Conservation (phyloP, 2,888 invertebrate species). For the Scaptomyza cyrtandrae region DNA sequence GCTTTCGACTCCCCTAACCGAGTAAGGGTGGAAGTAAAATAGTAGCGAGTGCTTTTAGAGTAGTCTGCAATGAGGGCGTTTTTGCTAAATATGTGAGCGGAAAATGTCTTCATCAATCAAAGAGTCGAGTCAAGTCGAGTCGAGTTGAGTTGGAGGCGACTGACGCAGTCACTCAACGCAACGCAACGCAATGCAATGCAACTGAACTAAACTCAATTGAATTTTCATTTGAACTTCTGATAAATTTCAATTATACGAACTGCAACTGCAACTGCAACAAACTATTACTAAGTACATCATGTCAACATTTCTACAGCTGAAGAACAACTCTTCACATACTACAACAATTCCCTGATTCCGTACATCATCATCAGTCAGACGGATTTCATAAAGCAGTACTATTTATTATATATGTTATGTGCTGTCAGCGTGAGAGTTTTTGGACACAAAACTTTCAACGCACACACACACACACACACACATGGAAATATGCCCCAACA, state of each 20-base stretch:
- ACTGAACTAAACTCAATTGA: conserved; percentile 36
- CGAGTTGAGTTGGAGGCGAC: conserved; percentile 33
- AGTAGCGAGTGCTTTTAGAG: not conserved
- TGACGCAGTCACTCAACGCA: conserved; percentile 74
- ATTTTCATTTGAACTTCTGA: conserved; percentile 50
- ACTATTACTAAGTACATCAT: conserved; percentile 73
- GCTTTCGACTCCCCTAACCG: conserved; percentile 16
- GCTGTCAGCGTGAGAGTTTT: conserved; percentile 36
- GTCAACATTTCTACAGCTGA: conserved; percentile 49
- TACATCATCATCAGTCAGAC: conserved; percentile 40
- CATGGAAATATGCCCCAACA: conserved; percentile 1
- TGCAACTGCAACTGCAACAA: conserved; percentile 62
- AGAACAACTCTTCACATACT: conserved; percentile 17
- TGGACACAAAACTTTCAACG: conserved; percentile 26
- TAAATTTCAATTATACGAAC: conserved; percentile 75
- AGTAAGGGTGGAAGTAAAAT: not conserved
- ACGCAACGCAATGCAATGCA: conserved; percentile 46
- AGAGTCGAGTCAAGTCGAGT: conserved; percentile 45
- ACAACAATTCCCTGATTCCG: conserved; percentile 9
- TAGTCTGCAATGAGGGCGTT: conserved; percentile 38
- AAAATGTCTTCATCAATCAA: conserved; percentile 80
- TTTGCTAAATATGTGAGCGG: conserved; percentile 63
- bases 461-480: too few species aligned
- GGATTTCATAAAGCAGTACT: not conserved
- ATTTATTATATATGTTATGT: not conserved